Evolutionary conservation across 23 tunicate species (phyloP), one percentile per base, ranked within the genome.

Genomic region (Oikopleura dioica): DNA sequence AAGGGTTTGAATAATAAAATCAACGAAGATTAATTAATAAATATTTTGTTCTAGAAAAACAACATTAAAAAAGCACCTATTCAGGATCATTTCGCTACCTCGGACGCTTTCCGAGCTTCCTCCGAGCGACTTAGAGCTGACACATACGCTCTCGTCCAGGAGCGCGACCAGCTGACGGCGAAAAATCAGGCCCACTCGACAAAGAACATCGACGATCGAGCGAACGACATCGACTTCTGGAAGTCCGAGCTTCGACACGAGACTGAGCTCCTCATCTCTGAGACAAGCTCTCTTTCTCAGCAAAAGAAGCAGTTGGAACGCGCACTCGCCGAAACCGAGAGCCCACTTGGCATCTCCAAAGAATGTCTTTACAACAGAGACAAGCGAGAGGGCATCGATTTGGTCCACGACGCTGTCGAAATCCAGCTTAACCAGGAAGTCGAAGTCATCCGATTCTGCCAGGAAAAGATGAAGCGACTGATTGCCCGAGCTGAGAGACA

Each of bases 61-160:
- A n/a, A n/a, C n/a, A n/a, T n/a, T n/a, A n/a, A n/a, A n/a, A n/a
- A n/a, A n/a, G n/a, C n/a, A n/a, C n/a, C n/a, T n/a, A n/a, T n/a
- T n/a, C n/a, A n/a, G n/a, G n/a, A n/a, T n/a, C n/a, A n/a, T n/a
- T n/a, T n/a, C n/a, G n/a, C n/a, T n/a, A 84, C 89, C 1, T 84
- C 96, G 77, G 96, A 84, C 36, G 84, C 96, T 28, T 89, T 86
- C 89, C 76, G 96, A 37, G 82, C 82, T 81, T 82, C 86, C 78
- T 89, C 96, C 1, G 96, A 89, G 82, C 86, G 96, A 0, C 77
- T 89, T 38, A 77, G 96, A 32, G 89, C 86, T 9, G 96, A 89
- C 82, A 89, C 96, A 28, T 84, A 83, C 0, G 81, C 89, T 5
- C 30, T 89, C 78, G 96, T 89, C 30, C 89, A 84, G 69, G 88